Evolutionary conservation across 2,888 invertebrate genomes (phyloP).

Genomic region (Sisyra nigra): DNA sequence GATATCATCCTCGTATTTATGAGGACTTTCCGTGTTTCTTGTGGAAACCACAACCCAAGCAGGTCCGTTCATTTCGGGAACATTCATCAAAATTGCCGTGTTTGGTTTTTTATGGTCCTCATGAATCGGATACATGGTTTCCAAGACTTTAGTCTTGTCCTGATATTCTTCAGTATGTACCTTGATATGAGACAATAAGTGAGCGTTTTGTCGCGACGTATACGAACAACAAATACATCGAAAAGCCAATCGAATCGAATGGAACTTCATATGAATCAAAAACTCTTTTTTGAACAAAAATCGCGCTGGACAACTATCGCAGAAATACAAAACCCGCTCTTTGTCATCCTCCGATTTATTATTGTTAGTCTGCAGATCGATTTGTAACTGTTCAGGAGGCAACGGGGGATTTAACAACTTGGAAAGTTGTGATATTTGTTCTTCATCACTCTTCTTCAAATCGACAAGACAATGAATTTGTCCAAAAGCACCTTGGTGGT

Average conservation of each 20-base stretch:
- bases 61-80: conserved; percentile 20
- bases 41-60: conserved; percentile 30
- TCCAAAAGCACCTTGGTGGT: conserved; percentile 54
- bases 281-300: conserved; percentile 63
- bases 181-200: conserved; percentile 48
- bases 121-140: conserved; percentile 46
- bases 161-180: conserved; percentile 70
- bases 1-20: conserved; percentile 9
- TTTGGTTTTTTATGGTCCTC: conserved; percentile 46
- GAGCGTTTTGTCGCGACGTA: conserved; percentile 51
- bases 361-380: conserved; percentile 12
- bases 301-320: conserved; percentile 69
- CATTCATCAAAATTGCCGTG: conserved; percentile 29
- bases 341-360: conserved; percentile 7
- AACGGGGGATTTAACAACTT: conserved; percentile 19
- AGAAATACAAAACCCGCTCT: conserved; percentile 45
- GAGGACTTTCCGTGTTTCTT: conserved; percentile 14
- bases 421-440: conserved; percentile 38
- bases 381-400: conserved; percentile 21
- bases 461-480: conserved; percentile 58
- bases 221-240: conserved; percentile 66
- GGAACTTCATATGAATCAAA: conserved; percentile 53
- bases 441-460: conserved; percentile 43
- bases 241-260: conserved; percentile 42
- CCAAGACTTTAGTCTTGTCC: conserved; percentile 52